Percentiles rank a stretch among this genome's conserved stretches.
Evolutionary conservation across 2,113 vertebrate genomes (phyloP).

Genomic region (Piprites chloris): DNA sequence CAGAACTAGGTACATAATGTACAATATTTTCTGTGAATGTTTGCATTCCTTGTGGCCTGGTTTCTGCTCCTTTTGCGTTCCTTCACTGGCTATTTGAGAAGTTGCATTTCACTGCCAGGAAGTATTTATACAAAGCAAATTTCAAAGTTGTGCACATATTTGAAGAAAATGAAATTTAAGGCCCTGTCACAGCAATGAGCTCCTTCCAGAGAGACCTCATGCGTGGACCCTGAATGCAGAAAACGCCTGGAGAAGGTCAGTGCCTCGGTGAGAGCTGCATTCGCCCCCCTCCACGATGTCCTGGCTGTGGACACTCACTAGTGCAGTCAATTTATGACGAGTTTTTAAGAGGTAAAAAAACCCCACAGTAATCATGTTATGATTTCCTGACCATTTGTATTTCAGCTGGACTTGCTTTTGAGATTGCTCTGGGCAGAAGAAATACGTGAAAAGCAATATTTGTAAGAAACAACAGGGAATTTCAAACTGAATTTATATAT

Average conservation of each 20-base stretch:
- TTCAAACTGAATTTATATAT: neutral
- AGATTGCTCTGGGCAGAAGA: neutral
- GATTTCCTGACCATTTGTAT: neutral
- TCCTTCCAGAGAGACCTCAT: neutral
- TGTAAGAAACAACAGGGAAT: neutral
- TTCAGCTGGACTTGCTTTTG: neutral
- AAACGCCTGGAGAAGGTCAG: constrained; percentile 10
- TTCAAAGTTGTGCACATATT: constrained; percentile 48
- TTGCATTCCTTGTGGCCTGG: constrained; percentile 26
- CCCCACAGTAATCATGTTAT: neutral
- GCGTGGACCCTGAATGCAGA: neutral
- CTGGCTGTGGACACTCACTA: neutral
- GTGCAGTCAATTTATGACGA: neutral
- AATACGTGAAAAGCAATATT: neutral
- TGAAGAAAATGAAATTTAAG: constrained; percentile 60
- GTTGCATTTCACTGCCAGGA: constrained; percentile 50
- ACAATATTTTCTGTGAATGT: constrained; percentile 37
- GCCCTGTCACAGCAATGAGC: constrained; percentile 34
- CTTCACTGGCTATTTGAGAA: constrained; percentile 44
- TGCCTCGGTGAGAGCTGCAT: neutral
- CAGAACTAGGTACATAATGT: neutral
- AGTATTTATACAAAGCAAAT: constrained; percentile 52
- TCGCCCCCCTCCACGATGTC: neutral
- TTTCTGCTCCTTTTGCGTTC: constrained; percentile 31
- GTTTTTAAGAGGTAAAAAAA: neutral